These are phyloP conservation scores for Planococcus citri DNA, from an alignment of 1,140 invertebrate genomes.

Conservation along the genomic window DNA sequence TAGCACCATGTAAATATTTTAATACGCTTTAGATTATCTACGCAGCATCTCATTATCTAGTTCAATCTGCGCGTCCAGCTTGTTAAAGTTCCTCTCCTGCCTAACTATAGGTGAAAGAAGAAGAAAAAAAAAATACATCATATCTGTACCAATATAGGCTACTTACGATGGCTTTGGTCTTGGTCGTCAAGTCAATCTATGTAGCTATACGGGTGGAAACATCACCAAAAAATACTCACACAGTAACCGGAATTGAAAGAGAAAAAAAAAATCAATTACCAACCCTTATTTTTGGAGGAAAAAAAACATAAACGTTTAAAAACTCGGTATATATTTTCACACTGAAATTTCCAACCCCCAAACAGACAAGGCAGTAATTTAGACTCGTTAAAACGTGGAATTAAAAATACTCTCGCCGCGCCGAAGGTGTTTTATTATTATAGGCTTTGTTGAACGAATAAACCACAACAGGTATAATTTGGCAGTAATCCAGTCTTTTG, in stretches of 20 bases:
- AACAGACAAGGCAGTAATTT: neutral
- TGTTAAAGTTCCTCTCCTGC: no score
- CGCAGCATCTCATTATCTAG: neutral
- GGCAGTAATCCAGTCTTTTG: neutral
- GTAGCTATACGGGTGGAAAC: no score
- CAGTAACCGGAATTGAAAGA: no score
- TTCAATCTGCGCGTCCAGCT: no score
- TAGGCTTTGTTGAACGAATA: conserved; percentile 6
- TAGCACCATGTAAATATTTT: neutral
- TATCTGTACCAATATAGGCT: no score
- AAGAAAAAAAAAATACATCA: no score
- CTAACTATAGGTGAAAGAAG: no score
- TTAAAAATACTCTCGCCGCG: neutral
- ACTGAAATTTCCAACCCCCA: neutral
- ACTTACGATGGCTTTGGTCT: no score
- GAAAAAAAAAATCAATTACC: conserved; percentile 3
- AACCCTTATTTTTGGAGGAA: neutral
- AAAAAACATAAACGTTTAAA: neutral
- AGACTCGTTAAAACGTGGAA: neutral
- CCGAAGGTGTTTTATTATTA: conserved; percentile 7
- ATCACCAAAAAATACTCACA: no score
- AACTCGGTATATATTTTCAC: neutral
- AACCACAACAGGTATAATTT: conserved; percentile 7
- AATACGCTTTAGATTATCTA: neutral
- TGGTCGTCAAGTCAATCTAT: no score